Percentiles rank a stretch among this genome's conserved stretches.
Conservation (phyloP, 1,140 invertebrate species). For the Pseudomyrmex dendroicus region DNA sequence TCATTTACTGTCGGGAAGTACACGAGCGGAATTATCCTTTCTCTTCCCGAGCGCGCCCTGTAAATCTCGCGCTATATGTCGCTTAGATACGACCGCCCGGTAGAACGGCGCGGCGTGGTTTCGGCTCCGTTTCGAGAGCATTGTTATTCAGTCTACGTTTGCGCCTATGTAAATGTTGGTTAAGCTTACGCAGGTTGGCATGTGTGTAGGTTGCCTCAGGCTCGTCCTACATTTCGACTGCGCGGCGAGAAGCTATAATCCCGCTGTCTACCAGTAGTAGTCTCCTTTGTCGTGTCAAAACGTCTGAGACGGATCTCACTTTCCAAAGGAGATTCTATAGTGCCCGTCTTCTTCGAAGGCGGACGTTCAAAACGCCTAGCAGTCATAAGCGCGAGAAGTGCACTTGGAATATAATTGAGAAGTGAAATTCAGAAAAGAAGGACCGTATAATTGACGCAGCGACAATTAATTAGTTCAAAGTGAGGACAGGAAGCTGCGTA, state of each 20-base stretch:
- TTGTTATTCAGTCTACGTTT: slow-evolving; percentile 78
- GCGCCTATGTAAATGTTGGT: slow-evolving; percentile 79
- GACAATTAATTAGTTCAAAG: slow-evolving; percentile 47
- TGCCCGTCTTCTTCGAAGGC: slow-evolving; percentile 30
- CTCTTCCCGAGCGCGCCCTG: slow-evolving; percentile 2
- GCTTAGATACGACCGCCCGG: slow-evolving; percentile 15
- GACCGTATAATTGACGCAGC: too few species aligned
- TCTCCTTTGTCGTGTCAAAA: slow-evolving; percentile 55
- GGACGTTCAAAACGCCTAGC: background rate
- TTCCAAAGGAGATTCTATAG: slow-evolving; percentile 24
- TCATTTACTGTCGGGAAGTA: slow-evolving; percentile 3
- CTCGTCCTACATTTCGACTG: slow-evolving; percentile 61
- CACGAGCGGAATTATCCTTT: slow-evolving; percentile 28
- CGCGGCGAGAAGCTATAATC: slow-evolving; percentile 62
- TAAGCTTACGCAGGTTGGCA: slow-evolving; percentile 69
- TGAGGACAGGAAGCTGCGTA: background rate
- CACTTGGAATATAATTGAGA: background rate
- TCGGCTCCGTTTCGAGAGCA: slow-evolving; percentile 72
- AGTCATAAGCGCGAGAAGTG: background rate
- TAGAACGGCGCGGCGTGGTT: slow-evolving; percentile 53
- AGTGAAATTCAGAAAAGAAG: too few species aligned
- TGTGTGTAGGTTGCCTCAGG: slow-evolving; percentile 54
- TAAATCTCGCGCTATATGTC: slow-evolving; percentile 20
- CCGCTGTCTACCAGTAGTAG: slow-evolving; percentile 61
- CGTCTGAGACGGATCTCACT: slow-evolving; percentile 63